These are phyloP conservation scores for Aurelia aurita complex sp. Pacific DNA, from an alignment of 30 jellyfish, hydroid and myxozoan species.

Conservation along the genomic window DNA sequence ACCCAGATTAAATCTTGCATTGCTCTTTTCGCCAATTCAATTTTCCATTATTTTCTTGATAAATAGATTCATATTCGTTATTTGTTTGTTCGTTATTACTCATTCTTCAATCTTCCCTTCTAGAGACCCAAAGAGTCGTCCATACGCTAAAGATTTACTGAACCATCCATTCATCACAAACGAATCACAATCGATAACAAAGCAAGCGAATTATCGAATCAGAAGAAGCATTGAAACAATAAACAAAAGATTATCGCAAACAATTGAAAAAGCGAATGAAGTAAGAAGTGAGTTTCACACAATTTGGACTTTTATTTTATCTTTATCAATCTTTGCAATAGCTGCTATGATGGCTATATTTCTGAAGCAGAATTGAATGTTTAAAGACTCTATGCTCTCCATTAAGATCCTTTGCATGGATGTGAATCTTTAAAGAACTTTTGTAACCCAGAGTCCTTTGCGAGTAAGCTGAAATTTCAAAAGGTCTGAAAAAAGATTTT, in stretches of 20 bases:
- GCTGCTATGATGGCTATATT: neutral
- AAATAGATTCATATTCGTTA: neutral
- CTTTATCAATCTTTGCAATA: neutral
- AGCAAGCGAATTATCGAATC: conserved; percentile 22
- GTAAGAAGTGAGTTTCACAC: conserved; percentile 5
- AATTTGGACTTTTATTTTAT: neutral
- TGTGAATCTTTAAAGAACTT: too few species aligned
- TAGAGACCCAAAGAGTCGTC: conserved; percentile 94
- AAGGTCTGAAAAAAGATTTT: too few species aligned
- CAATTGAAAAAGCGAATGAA: conserved; percentile 26
- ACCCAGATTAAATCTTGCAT: too few species aligned
- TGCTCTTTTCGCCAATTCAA: too few species aligned
- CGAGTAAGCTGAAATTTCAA: too few species aligned
- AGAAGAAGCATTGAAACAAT: conserved; percentile 45
- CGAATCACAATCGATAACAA: conserved; percentile 32
- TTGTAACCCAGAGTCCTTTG: too few species aligned
- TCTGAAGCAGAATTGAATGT: neutral
- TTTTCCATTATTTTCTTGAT: neutral
- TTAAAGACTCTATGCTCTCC: too few species aligned
- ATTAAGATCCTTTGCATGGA: too few species aligned
- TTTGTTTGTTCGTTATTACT: neutral
- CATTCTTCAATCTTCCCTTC: neutral
- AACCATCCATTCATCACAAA: conserved; percentile 88
- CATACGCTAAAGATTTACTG: conserved; percentile 78
- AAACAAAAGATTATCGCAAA: conserved; percentile 30